Evolutionary conservation across 2,888 invertebrate species (phyloP), one percentile per base, ranked within the genome.

Genomic region (Portevinia maculata): DNA sequence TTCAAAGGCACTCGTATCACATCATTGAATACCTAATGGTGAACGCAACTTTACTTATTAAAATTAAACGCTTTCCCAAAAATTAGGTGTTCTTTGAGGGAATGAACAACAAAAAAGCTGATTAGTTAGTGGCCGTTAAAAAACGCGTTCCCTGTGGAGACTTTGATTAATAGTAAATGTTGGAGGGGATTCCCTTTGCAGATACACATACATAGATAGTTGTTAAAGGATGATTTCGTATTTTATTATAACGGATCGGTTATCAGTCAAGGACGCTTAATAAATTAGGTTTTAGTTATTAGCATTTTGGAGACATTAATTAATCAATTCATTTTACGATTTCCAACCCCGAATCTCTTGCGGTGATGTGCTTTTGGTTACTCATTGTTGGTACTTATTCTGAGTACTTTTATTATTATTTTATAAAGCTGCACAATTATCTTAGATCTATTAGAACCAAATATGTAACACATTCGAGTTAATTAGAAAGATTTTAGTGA

Each of bases 111-210:
- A 62, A 53, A 73, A 55, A 73, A 64, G 62, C 53, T 53, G 24
- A 62, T 62, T 62, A 53, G 62, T 52, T 50, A 30, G 28, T 34
- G 8, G 24, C 13, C 34, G 11, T 34, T 34, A 60, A 15, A 13
- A 30, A 39, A 39, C 19, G 21, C 39, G 32, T 65, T 30, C 11
- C 44, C 19, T 32, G 8, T 28, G 11, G 52, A 34, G 44, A 44
- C 19, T 67, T 60, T 67, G 65, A 75, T 75, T 75, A 75, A 75
- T 75, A 67, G 59, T 34, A 37, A 7, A 2, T 46, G 41, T 21
- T 39, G 1, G 39, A 39, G 39, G 39, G 39, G n/a, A 13, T 39
- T 1, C 5, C 6, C 15, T 34, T 3, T 34, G 11, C 11, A 11
- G 0, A 13, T 28, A 41, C 8, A 57, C 55, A 55, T 3, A 24